Evolutionary conservation across 2,888 invertebrate species (phyloP).

Genomic region (Capitulum mitella): DNA sequence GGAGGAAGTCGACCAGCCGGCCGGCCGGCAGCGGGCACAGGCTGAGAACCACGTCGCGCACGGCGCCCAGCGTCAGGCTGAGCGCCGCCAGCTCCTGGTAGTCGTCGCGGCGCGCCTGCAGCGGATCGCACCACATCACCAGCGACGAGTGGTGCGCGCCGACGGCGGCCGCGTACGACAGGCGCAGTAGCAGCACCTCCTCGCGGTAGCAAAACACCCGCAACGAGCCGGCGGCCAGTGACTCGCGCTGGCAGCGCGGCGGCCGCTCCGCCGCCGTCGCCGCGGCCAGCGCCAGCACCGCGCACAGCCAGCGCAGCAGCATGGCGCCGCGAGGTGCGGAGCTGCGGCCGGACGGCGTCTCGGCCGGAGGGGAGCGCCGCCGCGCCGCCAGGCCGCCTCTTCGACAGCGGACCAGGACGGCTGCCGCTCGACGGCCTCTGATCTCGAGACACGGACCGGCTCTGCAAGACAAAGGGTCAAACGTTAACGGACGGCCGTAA

Average conservation of each 20-base stretch:
- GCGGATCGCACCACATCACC: neutral
- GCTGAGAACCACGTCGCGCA: neutral
- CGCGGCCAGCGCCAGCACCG: neutral
- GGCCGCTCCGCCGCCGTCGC: neutral
- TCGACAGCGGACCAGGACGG: no score
- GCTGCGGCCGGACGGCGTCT: no score
- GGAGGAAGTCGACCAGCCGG: neutral
- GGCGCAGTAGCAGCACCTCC: neutral
- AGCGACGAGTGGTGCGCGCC: neutral
- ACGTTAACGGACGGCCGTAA: no score
- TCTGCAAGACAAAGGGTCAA: no score
- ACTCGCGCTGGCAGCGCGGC: neutral
- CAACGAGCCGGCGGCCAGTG: neutral
- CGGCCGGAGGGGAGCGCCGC: no score
- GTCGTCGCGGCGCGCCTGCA: neutral
- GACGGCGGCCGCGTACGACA: neutral
- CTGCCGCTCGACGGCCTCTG: no score
- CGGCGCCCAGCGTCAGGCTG: neutral
- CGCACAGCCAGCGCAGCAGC: neutral
- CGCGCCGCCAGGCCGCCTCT: no score
- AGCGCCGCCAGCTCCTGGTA: neutral
- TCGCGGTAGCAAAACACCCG: neutral
- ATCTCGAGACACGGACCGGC: no score
- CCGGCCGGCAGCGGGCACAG: slow-evolving; percentile 3
- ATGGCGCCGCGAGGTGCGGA: neutral